Base-by-base conservation (phyloP, 2,113 vertebrate genomes). In the Zootoca vivipara region DNA sequence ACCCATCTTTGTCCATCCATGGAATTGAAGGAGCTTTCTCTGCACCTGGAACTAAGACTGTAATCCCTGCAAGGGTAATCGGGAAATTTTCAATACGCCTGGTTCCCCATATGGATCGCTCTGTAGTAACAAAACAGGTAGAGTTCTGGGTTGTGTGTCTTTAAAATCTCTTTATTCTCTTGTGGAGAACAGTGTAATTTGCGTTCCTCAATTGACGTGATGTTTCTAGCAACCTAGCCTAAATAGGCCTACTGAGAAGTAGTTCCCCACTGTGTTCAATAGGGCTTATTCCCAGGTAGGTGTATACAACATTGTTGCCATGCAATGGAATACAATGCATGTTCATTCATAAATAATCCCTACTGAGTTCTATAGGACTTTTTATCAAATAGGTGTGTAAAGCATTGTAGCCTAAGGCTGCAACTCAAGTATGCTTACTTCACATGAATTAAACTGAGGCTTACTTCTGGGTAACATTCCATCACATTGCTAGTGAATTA, bases 81-180 rank as follows among this genome's bases (percentile, higher is more conserved):
- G 97, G 95, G 15, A 99, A 98, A 74, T 97, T 98, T 92, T 98
- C 97, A 42, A 96, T 98, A 62, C 94, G 97, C 38, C 96, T 98
- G 1, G 94, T 96, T 78, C 96, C 97, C 3, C 82, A 97, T 89
- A 98, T 96, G 96, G 93, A 98, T 22, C 91, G 87, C 0, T 95
- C 96, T 24, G 67, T 92, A 2, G 93, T 97, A 67, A 96, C 97
- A 85, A 96, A 96, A 88, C 96, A 98, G 97, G 97, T 97, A 91
- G 26, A 28, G 12, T 24, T n/a, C 5, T n/a, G 69, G 30, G 69
- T 30, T 10, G 13, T 72, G 4, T 7, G 9, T 46, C 6, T n/a
- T 30, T 42, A 16, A 40, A 65, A 67, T 82, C 9, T 42, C 4
- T 35, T 20, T 81, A 38, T 64, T 64, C 16, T 35, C 16, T 33